Evolutionary conservation across 1,140 invertebrate genomes (phyloP).

Genomic region (Ruditapes philippinarum): DNA sequence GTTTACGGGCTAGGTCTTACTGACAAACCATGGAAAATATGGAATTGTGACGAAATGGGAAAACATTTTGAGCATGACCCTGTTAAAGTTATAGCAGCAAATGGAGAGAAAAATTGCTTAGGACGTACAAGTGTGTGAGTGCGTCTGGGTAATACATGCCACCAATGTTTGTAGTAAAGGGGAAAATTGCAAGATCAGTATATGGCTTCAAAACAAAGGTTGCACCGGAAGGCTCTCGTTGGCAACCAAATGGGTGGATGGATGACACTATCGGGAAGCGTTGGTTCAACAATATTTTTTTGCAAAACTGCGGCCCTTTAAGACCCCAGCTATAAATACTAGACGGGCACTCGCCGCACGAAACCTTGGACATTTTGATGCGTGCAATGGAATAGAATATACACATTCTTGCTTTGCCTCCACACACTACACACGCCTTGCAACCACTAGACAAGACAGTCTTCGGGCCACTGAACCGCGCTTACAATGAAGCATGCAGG

Average conservation of each 20-base stretch:
- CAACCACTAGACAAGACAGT: conserved; percentile 37
- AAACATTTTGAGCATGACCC: conserved; percentile 43
- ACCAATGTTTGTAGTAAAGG: conserved; percentile 61
- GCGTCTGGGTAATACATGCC: conserved; percentile 43
- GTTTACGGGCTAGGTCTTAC: background rate
- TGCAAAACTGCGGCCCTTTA: conserved; percentile 61
- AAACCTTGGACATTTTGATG: conserved; percentile 64
- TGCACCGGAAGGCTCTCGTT: conserved; percentile 41
- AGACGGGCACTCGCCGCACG: conserved; percentile 72
- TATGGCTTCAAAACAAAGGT: conserved; percentile 44
- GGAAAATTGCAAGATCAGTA: conserved; percentile 60
- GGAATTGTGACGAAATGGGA: conserved; percentile 40
- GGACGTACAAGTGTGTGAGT: conserved; percentile 60
- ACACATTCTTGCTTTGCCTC: conserved; percentile 73
- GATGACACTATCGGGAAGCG: conserved; percentile 51
- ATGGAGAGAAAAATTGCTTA: conserved; percentile 52
- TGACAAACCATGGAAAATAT: background rate
- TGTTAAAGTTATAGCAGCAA: conserved; percentile 30
- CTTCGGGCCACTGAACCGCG: conserved; percentile 29
- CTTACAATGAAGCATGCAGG: conserved; percentile 23
- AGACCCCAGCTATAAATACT: conserved; percentile 68
- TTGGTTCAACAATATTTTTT: conserved; percentile 67
- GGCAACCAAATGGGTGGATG: conserved; percentile 71
- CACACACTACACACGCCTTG: conserved; percentile 69
- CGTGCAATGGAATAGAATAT: conserved; percentile 66